Percentiles rank a stretch among this genome's conserved stretches.
These are phyloP conservation scores for Ceratina japonica DNA, from an alignment of 1,140 invertebrate species.

Conservation along the genomic window DNA sequence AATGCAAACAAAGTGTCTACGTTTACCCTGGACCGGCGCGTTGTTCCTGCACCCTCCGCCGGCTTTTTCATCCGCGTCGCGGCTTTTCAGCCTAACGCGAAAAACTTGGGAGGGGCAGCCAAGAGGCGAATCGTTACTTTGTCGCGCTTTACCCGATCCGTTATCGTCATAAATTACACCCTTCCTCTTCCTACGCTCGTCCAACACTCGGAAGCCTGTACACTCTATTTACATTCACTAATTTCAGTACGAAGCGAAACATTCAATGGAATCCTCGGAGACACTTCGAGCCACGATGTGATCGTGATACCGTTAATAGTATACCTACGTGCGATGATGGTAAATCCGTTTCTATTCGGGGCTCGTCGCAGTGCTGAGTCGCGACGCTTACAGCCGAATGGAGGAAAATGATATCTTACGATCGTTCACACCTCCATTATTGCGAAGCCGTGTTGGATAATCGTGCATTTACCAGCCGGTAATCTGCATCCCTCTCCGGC, in stretches of 20 bases:
- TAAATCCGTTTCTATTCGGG: slow-evolving; percentile 11
- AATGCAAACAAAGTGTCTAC: slow-evolving; percentile 41
- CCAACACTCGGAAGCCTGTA: neutral
- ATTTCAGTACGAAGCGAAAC: too few species aligned
- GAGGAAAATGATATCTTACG: slow-evolving; percentile 52
- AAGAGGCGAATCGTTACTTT: slow-evolving; percentile 46
- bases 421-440: slow-evolving; percentile 45
- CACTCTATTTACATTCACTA: neutral
- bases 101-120: slow-evolving; percentile 34
- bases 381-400: slow-evolving; percentile 23
- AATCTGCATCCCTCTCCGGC: slow-evolving; percentile 1
- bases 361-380: neutral
- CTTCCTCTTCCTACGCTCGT: too few species aligned
- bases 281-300: too few species aligned
- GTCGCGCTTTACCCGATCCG: neutral
- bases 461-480: slow-evolving; percentile 26
- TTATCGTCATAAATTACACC: neutral
- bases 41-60: slow-evolving; percentile 7
- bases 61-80: slow-evolving; percentile 41
- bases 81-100: slow-evolving; percentile 45
- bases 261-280: too few species aligned
- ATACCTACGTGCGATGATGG: neutral
- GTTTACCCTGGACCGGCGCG: slow-evolving; percentile 14
- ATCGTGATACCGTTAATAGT: too few species aligned
- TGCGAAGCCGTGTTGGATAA: slow-evolving; percentile 19